Conservation (phyloP, 2,113 vertebrate species). For the Hippocampus comes region DNA sequence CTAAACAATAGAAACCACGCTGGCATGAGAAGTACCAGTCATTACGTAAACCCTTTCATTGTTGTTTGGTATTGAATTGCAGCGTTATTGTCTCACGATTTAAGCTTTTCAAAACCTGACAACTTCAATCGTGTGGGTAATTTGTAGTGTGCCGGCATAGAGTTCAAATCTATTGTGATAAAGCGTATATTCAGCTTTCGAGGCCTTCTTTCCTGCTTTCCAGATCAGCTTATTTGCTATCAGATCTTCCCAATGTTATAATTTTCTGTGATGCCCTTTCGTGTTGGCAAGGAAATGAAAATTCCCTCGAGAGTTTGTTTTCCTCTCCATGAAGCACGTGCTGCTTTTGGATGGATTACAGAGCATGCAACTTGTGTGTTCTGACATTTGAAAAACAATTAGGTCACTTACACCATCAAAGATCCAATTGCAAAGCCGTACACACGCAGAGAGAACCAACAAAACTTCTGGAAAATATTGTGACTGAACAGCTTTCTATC, state of each 20-base stretch:
- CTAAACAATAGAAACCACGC: background rate
- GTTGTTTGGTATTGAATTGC: background rate
- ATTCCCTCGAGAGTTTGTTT: background rate
- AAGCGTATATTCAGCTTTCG: background rate
- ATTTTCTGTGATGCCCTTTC: background rate
- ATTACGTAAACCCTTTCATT: background rate
- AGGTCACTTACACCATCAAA: background rate
- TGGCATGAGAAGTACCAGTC: background rate
- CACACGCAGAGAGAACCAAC: background rate
- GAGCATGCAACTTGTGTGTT: background rate
- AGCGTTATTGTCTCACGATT: background rate
- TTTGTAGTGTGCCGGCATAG: background rate
- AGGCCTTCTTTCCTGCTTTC: background rate
- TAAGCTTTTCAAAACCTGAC: background rate
- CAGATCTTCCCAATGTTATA: background rate
- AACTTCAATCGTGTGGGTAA: background rate
- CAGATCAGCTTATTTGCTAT: background rate
- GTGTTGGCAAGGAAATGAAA: background rate
- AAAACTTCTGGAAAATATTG: background rate
- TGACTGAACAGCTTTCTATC: background rate
- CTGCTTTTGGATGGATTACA: conserved; percentile 1
- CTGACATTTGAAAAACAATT: background rate
- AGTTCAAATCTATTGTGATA: background rate
- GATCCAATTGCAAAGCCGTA: background rate
- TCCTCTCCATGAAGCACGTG: background rate